phyloP scores from a whole-genome alignment of 2,888 invertebrate genomes.

The Maniola hyperantus region DNA sequence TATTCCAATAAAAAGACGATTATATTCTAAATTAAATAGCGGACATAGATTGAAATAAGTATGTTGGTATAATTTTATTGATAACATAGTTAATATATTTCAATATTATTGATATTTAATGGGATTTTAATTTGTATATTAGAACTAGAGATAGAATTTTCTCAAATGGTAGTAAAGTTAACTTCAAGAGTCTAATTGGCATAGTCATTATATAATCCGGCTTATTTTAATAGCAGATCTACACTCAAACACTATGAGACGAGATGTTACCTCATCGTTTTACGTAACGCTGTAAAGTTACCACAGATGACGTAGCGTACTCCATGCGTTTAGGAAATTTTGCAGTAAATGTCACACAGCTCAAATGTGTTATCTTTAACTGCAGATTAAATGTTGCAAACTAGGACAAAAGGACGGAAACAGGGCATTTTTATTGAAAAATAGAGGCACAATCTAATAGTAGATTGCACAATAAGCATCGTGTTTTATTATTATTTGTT shows the following conservation, averaged over 20 bases:
- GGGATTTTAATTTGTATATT: neutral
- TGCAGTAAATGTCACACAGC: constrained; percentile 27
- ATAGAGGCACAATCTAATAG: neutral
- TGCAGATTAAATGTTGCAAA: constrained; percentile 2
- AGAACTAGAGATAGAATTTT: neutral
- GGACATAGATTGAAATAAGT: neutral
- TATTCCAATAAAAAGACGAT: too few species aligned
- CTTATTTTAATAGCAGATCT: constrained; percentile 15
- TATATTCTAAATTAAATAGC: neutral
- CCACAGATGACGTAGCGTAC: neutral
- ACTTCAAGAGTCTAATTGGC: constrained; percentile 3
- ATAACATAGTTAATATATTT: neutral
- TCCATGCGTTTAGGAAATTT: constrained; percentile 23
- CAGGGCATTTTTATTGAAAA: neutral
- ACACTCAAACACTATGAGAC: neutral
- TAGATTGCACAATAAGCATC: neutral
- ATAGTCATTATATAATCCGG: constrained; percentile 6
- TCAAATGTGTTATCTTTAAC: neutral
- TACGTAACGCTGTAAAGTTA: constrained; percentile 10
- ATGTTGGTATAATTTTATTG: neutral
- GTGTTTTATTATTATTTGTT: neutral
- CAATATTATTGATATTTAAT: constrained; percentile 5
- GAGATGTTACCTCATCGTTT: constrained; percentile 11
- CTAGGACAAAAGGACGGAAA: neutral
- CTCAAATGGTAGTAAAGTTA: neutral